Evolutionary conservation across 2,888 invertebrate genomes (phyloP), one percentile per base, ranked within the genome.

Genomic region (Drosophila macrothrix): DNA sequence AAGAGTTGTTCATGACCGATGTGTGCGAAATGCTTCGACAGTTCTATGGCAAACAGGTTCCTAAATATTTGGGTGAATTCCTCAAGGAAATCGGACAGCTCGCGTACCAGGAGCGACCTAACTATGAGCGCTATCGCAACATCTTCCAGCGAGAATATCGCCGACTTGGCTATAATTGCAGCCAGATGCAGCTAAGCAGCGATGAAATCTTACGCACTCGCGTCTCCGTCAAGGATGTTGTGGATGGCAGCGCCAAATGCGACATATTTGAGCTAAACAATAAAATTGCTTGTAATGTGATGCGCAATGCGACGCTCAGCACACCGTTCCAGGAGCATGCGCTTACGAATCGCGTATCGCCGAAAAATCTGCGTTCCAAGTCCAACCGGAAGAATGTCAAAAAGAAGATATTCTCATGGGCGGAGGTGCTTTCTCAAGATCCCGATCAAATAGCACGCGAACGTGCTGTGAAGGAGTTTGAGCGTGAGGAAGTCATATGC

Each of bases 51-150:
- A 94, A 95, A 90, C 91, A 91, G 82, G 95, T 95, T 89, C 96
- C 96, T 52, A 94, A 94, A 82, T 96, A 95, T 92, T 92, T 96
- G 82, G 94, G 95, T 67, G 95, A 96, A 87, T 97, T 95, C 91
- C 94, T 97, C 73, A 94, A 95, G 72, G 96, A 96, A 90, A 95
- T 97, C 28, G 94, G 95, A 49, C 95, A 95, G 80, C 93, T 98
- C 50, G 95, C 95, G 39, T 97, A 96, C 91, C 95, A 95, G 60
- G 96, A 96, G 74, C 94, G 95, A 84, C 98, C 97, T 1, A 95
- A 97, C 91, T 98, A 97, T 92, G 94, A 95, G 28, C 95, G 95
- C 76, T 96, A 96, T 86, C 95, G 95, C 82, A 94, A 94, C 76
- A 92, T 97, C 41, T 96, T 98, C 83, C 94, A 94, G 79, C 94